phyloP scores from a whole-genome alignment of 2,797 vertebrate genomes.

The Enoplosus armatus region DNA sequence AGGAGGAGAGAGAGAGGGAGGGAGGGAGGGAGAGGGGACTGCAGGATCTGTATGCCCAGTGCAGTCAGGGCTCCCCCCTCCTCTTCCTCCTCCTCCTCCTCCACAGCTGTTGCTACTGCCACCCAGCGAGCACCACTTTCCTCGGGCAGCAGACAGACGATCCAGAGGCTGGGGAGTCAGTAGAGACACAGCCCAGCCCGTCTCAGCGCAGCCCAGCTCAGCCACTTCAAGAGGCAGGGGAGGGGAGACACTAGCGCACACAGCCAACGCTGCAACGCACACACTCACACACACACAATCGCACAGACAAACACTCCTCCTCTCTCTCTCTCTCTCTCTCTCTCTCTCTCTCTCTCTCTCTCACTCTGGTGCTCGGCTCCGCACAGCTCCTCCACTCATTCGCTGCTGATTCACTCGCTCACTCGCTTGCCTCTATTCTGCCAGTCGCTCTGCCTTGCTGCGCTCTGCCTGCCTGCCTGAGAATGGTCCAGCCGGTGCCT shows the following conservation, averaged over 20 bases:
- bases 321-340: constrained; percentile 51
- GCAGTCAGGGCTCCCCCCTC: constrained; percentile 70
- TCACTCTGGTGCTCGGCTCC: constrained; percentile 71
- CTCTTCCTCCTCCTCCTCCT: constrained; percentile 60
- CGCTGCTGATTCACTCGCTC: constrained; percentile 79
- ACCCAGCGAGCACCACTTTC: constrained; percentile 75
- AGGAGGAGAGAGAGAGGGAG: constrained; percentile 60
- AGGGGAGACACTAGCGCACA: constrained; percentile 80
- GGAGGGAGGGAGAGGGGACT: constrained; percentile 74
- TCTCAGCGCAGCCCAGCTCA: constrained; percentile 67
- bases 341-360: constrained; percentile 60
- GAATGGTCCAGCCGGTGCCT: constrained; percentile 89
- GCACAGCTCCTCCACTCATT: constrained; percentile 81
- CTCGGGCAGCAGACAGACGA: constrained; percentile 78
- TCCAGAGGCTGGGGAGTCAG: constrained; percentile 73
- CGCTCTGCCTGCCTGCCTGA: constrained; percentile 81
- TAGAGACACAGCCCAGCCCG: constrained; percentile 71
- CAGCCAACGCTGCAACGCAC: constrained; percentile 74
- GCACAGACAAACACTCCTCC: constrained; percentile 69
- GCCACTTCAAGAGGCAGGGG: constrained; percentile 77
- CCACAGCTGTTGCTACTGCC: constrained; percentile 84
- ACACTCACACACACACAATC: constrained; percentile 42
- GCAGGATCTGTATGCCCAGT: constrained; percentile 77
- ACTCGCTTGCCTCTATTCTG: constrained; percentile 79
- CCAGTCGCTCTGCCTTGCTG: constrained; percentile 78